These are phyloP conservation scores for Luidia sarsii DNA, from an alignment of 53 echinoderm and acorn worm genomes.

Conservation along the genomic window DNA sequence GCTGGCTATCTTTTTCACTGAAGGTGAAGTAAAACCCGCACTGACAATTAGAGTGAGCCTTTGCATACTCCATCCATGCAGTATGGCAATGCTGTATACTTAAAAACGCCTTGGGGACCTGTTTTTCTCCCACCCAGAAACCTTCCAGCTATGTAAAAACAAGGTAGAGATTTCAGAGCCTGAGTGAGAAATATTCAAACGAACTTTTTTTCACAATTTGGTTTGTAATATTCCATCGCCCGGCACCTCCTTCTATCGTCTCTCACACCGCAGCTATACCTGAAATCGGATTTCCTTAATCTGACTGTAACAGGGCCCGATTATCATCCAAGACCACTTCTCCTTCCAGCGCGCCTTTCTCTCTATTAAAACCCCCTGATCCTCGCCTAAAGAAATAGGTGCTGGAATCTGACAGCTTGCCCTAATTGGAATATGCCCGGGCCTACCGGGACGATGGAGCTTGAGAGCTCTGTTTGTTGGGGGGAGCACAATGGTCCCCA, in stretches of 20 bases:
- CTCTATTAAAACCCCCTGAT: slow-evolving; percentile 15
- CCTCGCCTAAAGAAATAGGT: slow-evolving; percentile 46
- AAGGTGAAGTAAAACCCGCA: no score
- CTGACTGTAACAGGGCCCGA: slow-evolving; percentile 31
- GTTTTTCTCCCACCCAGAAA: no score
- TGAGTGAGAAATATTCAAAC: no score
- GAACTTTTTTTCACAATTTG: background rate
- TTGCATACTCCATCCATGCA: no score
- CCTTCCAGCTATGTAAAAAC: no score
- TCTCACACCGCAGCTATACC: background rate
- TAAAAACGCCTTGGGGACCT: no score
- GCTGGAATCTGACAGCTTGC: slow-evolving; percentile 45
- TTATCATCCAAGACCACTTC: slow-evolving; percentile 1
- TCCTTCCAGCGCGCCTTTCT: slow-evolving; percentile 9
- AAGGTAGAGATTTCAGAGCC: no score
- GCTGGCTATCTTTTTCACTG: no score
- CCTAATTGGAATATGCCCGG: slow-evolving; percentile 40
- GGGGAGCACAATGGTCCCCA: background rate
- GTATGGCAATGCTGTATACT: no score
- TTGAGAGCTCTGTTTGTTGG: background rate
- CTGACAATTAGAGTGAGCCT: no score
- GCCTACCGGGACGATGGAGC: no score
- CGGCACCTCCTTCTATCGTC: background rate
- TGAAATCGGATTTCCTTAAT: slow-evolving; percentile 35
- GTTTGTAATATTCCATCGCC: slow-evolving; percentile 5